These are phyloP conservation scores for Craniophora ligustri DNA, from an alignment of 2,888 invertebrate genomes.

Conservation along the genomic window DNA sequence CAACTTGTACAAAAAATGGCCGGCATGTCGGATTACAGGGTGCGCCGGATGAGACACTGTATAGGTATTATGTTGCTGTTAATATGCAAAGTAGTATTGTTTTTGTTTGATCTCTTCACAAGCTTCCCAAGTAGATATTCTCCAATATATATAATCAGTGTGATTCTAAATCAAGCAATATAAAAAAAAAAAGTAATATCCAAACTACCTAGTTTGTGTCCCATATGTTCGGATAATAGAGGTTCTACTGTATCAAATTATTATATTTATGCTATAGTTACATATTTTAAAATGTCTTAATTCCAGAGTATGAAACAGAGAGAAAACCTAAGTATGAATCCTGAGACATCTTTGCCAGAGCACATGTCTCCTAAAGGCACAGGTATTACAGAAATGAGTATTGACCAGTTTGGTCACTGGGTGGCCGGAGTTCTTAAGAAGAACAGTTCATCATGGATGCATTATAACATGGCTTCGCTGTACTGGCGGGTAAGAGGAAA, in stretches of 20 bases:
- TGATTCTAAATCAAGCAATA: no score
- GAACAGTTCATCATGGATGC: conserved; percentile 93
- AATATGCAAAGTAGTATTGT: no score
- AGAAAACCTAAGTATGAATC: conserved; percentile 70
- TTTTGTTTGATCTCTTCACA: no score
- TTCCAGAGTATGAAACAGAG: conserved; percentile 76
- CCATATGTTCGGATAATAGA: no score
- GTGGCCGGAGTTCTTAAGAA: conserved; percentile 89
- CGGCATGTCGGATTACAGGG: no score
- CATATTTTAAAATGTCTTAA: background rate
- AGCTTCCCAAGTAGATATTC: no score
- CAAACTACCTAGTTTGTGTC: no score
- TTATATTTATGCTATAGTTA: background rate
- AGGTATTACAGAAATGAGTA: conserved; percentile 61
- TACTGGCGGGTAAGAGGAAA: conserved; percentile 94
- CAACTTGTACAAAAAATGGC: no score
- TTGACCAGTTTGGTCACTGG: conserved; percentile 89
- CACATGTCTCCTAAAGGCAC: conserved; percentile 59
- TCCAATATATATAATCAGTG: no score
- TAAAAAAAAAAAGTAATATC: no score
- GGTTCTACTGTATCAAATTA: background rate
- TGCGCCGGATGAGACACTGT: no score
- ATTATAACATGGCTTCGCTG: conserved; percentile 93
- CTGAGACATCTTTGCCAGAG: conserved; percentile 68
- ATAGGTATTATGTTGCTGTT: no score